A percentile compares a stretch with the other conserved stretches of the same genome.
phyloP scores from a whole-genome alignment of 2,888 invertebrate species.

The Diplolepis rosae region DNA sequence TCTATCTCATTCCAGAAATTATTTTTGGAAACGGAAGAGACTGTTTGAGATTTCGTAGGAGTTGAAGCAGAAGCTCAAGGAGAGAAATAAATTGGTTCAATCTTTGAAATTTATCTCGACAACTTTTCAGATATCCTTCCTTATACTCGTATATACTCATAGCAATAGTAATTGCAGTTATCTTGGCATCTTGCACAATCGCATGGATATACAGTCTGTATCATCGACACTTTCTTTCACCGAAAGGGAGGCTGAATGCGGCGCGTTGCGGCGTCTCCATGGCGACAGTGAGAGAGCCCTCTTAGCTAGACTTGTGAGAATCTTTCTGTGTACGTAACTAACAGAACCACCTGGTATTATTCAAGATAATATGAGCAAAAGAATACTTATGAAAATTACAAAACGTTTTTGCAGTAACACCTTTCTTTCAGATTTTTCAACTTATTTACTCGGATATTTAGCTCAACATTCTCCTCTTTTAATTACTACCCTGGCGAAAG shows the following conservation, averaged over 20 bases:
- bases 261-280: constrained; percentile 58
- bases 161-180: neutral
- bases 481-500: no score
- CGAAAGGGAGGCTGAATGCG: constrained; percentile 46
- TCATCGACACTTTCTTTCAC: constrained; percentile 45
- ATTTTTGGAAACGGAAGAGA: neutral
- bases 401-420: no score
- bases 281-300: constrained; percentile 47
- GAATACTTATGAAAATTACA: no score
- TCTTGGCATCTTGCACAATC: constrained; percentile 13
- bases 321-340: neutral
- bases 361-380: neutral
- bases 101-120: constrained; percentile 47
- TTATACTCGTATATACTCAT: neutral
- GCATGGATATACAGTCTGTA: neutral
- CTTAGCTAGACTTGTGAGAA: neutral
- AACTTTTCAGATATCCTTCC: neutral
- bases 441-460: no score
- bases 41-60: neutral
- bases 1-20: neutral
- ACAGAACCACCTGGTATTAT: neutral
- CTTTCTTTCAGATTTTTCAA: no score
- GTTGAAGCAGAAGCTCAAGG: neutral
- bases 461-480: no score
- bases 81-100: constrained; percentile 34